These are phyloP conservation scores for Folsomia candida DNA, from an alignment of 2,888 invertebrate species.

Conservation along the genomic window DNA sequence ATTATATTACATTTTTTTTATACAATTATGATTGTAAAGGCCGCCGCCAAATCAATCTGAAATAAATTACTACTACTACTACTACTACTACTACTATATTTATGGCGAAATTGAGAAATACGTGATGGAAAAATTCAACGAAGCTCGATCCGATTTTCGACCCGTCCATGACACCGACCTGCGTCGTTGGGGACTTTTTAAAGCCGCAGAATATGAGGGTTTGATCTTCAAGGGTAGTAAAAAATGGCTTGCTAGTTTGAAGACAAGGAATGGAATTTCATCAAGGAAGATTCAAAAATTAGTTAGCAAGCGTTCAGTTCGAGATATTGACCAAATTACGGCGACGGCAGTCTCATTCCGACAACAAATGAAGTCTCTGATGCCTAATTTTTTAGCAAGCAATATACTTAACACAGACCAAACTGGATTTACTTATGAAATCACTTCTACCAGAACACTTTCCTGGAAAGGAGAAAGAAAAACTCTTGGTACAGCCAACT, in stretches of 20 bases:
- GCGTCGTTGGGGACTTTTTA: no score
- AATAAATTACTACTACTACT: no score
- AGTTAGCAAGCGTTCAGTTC: not conserved
- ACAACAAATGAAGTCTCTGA: not conserved
- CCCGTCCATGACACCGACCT: no score
- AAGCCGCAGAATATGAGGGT: no score
- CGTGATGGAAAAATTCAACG: no score
- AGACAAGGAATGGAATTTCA: no score
- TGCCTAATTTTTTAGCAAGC: not conserved
- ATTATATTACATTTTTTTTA: no score
- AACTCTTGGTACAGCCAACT: slow-evolving; percentile 8
- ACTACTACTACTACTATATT: no score
- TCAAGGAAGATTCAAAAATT: slow-evolving; percentile 15
- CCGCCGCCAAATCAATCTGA: no score
- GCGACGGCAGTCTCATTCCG: not conserved
- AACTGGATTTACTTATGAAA: slow-evolving; percentile 15
- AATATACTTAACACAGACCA: slow-evolving; percentile 24
- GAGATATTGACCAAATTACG: not conserved
- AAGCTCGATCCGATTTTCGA: no score
- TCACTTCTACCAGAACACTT: not conserved
- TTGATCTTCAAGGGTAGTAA: not conserved
- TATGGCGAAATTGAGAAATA: no score
- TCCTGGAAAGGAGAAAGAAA: slow-evolving; percentile 4
- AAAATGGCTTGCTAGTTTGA: slow-evolving; percentile 1
- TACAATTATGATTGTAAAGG: no score